Conservation (phyloP, 1,140 invertebrate species). For the Drosophila sproati region DNA sequence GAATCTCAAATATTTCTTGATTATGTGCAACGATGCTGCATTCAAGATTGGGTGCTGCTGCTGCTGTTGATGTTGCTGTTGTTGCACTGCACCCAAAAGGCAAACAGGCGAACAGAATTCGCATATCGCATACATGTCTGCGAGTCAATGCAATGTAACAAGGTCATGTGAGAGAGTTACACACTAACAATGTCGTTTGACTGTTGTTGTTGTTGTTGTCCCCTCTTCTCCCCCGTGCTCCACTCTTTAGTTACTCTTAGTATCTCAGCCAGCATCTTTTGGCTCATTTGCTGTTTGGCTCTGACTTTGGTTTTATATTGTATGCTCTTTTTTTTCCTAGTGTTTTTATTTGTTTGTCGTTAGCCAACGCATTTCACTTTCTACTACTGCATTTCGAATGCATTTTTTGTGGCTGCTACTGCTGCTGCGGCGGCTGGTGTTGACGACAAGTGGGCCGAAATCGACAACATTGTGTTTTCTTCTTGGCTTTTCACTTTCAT, state of each 20-base stretch:
- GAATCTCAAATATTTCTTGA: conserved; percentile 78
- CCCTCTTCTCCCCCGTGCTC: not conserved
- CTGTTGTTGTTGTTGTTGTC: not conserved
- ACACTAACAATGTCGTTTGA: conserved; percentile 20
- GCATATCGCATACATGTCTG: conserved; percentile 18
- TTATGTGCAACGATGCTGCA: conserved; percentile 40
- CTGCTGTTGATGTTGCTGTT: not conserved
- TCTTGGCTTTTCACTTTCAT: conserved; percentile 72
- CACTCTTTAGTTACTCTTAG: not conserved
- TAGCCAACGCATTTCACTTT: conserved; percentile 77
- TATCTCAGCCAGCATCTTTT: conserved; percentile 68
- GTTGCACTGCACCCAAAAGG: conserved; percentile 43
- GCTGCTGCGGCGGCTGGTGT: conserved; percentile 9
- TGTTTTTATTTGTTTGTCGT: conserved; percentile 20
- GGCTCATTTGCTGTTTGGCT: conserved; percentile 56
- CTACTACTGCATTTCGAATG: conserved; percentile 79
- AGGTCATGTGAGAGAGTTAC: conserved; percentile 67
- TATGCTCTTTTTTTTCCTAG: conserved; percentile 17
- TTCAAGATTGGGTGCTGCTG: not conserved
- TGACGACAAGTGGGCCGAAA: conserved; percentile 56
- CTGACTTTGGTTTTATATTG: conserved; percentile 43
- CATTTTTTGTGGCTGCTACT: conserved; percentile 43
- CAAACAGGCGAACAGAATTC: conserved; percentile 43
- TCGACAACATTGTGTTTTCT: conserved; percentile 42
- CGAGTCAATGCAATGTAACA: conserved; percentile 68